Conservation (phyloP, 2,113 vertebrate species). For the Centropus bengalensis region DNA sequence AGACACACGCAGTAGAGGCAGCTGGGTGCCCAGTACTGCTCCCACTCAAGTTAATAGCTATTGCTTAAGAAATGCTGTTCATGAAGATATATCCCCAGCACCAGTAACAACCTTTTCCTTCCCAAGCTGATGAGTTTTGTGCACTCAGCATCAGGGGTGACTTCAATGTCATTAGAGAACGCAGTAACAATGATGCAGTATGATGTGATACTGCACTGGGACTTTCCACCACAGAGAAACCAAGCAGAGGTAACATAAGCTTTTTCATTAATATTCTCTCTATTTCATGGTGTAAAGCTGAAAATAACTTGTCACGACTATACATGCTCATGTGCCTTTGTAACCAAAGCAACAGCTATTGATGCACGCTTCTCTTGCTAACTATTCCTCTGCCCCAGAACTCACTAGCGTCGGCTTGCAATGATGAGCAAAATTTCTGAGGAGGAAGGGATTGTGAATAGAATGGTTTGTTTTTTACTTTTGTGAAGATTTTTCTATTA, state of each 20-base stretch:
- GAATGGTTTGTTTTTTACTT: neutral
- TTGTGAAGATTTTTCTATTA: neutral
- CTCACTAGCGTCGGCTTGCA: neutral
- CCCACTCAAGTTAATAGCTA: slow-evolving; percentile 47
- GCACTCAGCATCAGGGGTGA: neutral
- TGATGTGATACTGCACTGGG: slow-evolving; percentile 36
- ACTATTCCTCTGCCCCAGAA: slow-evolving; percentile 40
- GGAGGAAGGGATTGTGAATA: neutral
- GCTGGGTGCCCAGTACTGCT: slow-evolving; percentile 34
- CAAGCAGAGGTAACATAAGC: slow-evolving; percentile 34
- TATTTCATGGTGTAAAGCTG: slow-evolving; percentile 30
- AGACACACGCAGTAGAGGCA: neutral
- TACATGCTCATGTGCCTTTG: slow-evolving; percentile 41
- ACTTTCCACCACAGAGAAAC: neutral
- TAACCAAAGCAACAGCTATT: slow-evolving; percentile 71
- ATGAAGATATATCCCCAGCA: neutral
- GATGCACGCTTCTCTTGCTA: slow-evolving; percentile 14
- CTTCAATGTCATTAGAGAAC: slow-evolving; percentile 21
- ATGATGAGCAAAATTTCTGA: neutral
- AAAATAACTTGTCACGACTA: slow-evolving; percentile 63
- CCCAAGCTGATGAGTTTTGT: neutral
- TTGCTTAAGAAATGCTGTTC: neutral
- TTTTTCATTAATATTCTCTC: slow-evolving; percentile 46
- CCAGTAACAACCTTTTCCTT: neutral
- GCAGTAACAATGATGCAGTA: neutral